These are phyloP conservation scores for Artemia franciscana DNA, from an alignment of 1,140 invertebrate genomes.

Conservation along the genomic window DNA sequence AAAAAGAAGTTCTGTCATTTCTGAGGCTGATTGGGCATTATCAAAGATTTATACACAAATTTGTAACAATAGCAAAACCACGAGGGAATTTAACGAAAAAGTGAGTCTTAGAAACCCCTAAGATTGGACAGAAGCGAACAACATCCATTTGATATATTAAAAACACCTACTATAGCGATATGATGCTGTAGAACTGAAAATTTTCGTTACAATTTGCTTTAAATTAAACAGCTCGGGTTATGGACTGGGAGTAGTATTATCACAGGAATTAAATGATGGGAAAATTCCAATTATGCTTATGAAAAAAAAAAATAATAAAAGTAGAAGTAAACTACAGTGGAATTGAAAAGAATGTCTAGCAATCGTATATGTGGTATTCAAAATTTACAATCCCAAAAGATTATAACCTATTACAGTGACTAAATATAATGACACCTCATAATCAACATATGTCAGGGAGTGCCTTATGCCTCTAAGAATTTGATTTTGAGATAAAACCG, in stretches of 20 bases:
- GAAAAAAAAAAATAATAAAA: neutral
- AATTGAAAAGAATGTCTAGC: neutral
- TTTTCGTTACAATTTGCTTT: neutral
- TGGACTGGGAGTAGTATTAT: neutral
- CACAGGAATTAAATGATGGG: neutral
- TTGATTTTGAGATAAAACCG: neutral
- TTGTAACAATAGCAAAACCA: neutral
- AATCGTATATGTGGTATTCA: neutral
- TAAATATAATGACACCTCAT: neutral
- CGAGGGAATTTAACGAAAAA: neutral
- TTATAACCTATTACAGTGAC: neutral
- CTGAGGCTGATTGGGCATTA: neutral
- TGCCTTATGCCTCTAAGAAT: neutral
- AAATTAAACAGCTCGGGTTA: neutral
- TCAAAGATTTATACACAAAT: neutral
- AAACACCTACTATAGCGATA: neutral
- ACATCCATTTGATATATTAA: neutral
- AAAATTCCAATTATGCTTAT: neutral
- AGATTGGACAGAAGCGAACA: neutral
- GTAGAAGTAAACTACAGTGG: neutral
- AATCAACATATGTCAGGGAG: neutral
- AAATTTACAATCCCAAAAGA: neutral
- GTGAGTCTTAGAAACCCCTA: neutral
- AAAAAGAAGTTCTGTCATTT: neutral
- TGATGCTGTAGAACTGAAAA: neutral